Percentiles rank a stretch among this genome's conserved stretches.
Conservation (phyloP, 2,888 invertebrate genomes). For the Argyresthia goedartella region DNA sequence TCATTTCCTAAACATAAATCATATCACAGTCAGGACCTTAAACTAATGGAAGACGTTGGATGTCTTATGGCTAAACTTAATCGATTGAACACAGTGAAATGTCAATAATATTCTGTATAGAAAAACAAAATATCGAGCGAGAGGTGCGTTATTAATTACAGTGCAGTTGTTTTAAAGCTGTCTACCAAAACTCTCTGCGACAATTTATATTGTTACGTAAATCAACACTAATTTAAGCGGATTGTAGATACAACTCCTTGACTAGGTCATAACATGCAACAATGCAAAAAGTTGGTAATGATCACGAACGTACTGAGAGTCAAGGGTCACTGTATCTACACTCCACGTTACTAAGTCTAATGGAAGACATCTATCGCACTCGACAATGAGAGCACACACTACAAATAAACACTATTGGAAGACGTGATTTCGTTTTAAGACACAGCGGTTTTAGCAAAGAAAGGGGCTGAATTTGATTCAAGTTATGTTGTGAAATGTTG, state of each 20-base stretch:
- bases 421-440: constrained; percentile 64
- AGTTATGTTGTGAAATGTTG: background rate
- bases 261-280: background rate
- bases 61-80: constrained; percentile 10
- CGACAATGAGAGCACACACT: constrained; percentile 33
- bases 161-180: constrained; percentile 65
- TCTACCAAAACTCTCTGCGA: constrained; percentile 63
- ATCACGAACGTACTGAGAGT: background rate
- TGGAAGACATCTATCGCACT: constrained; percentile 53
- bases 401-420: constrained; percentile 53
- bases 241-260: constrained; percentile 24
- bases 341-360: constrained; percentile 54
- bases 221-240: constrained; percentile 39
- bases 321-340: constrained; percentile 10
- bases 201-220: constrained; percentile 43
- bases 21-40: constrained; percentile 51
- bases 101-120: background rate
- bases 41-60: constrained; percentile 59
- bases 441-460: constrained; percentile 32
- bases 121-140: constrained; percentile 19
- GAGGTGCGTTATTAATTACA: constrained; percentile 58
- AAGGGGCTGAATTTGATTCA: constrained; percentile 13
- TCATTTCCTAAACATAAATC: constrained; percentile 3
- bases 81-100: background rate
- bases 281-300: background rate